Conservation (phyloP, 2,113 vertebrate genomes). For the chimpanzee (Pan troglodytes) region DNA sequence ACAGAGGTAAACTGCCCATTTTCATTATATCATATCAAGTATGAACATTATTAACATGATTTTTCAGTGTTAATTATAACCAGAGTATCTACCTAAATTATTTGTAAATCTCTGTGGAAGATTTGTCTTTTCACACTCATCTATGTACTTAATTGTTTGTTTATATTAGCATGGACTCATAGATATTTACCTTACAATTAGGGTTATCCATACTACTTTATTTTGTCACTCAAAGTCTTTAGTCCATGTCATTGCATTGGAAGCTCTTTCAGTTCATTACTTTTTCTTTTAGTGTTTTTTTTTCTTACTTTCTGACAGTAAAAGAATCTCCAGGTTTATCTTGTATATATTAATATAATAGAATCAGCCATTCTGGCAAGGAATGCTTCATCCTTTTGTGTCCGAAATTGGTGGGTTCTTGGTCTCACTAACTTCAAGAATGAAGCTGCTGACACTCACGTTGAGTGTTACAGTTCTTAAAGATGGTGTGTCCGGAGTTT, state of each 20-base stretch:
- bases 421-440: too few relatives aligned
- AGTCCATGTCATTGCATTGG: background rate
- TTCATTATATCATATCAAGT: background rate
- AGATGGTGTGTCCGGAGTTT: too few relatives aligned
- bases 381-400: background rate
- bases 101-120: background rate
- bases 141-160: background rate
- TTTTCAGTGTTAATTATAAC: background rate
- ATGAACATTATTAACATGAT: background rate
- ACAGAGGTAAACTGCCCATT: background rate
- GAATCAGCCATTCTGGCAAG: background rate
- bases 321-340: background rate
- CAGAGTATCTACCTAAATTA: background rate
- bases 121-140: background rate
- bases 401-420: too few relatives aligned
- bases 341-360: too few relatives aligned
- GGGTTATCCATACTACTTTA: background rate
- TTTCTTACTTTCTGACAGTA: background rate
- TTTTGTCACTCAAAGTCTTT: background rate
- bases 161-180: background rate
- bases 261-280: background rate
- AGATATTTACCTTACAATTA: background rate
- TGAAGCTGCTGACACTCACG: too few relatives aligned
- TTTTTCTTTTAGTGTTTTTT: background rate
- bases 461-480: too few relatives aligned